Evolutionary conservation across 1,140 invertebrate species (phyloP), one percentile per base, ranked within the genome.

Genomic region (Caerostris darwini): DNA sequence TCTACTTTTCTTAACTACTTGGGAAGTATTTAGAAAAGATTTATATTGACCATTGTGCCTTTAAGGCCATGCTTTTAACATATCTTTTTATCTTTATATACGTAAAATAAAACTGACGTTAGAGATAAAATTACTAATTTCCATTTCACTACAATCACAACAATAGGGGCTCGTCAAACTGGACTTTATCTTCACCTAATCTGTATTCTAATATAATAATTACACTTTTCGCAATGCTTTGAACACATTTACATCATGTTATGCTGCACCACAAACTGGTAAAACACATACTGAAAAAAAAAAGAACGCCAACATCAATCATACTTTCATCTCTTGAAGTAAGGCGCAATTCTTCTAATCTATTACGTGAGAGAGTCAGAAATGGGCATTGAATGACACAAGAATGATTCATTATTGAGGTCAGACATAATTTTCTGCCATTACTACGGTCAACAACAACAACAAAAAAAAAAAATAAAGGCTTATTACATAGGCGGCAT

Each of bases 171-270:
- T 12, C 53, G 34, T 77, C 71, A 77, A 77, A 77, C 53, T 50
- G 7, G 34, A 50, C 34, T 34, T 34, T 50, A 50, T 50, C 34
- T 50, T 50, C 19, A 50, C 7, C 14, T 50, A 50, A 77, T 77
- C 71, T 77, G 10, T 50, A 34, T 53, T 77, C 71, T 77, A 77
- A 77, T 50, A 77, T 50, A 77, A 77, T 77, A 77, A 77, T 77
- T 77, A 77, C 71, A 77, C 19, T 77, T 77, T 77, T 77, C 71
- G 71, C 71, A 77, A 77, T 77, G 8, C 71, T n/a, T 67, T 67
- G 61, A 67, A 67, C n/a, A 17, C 17, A 64, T 64, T 14, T 17
- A 14, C 61, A 64, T 34, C 61, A 64, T 64, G 10, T 64, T 64
- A 10, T 77, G 34, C 50, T 64, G 8, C 69, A 50, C 71, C 5